Evolutionary conservation across 1,140 invertebrate genomes (phyloP).

Genomic region (Nautilus pompilius): DNA sequence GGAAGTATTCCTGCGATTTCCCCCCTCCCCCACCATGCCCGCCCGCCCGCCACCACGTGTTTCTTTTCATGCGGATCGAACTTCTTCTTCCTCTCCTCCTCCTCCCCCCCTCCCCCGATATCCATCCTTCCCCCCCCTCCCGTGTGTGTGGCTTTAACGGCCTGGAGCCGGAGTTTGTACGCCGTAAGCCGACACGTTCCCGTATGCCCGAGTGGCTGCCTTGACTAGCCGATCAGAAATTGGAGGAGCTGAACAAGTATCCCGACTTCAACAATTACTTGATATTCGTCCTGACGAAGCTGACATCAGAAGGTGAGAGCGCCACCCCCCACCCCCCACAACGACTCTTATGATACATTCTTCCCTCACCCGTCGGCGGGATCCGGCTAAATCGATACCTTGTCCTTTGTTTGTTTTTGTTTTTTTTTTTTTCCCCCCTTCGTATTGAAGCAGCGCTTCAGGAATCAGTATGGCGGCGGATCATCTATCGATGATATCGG

Average conservation of each 20-base stretch:
- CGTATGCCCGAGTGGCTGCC: too few species aligned
- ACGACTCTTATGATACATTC: too few species aligned
- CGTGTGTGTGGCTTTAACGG: background rate
- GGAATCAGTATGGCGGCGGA: too few species aligned
- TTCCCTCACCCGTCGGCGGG: too few species aligned
- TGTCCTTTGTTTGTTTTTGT: too few species aligned
- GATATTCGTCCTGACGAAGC: slow-evolving; percentile 95
- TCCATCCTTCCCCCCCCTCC: background rate
- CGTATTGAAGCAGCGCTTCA: too few species aligned
- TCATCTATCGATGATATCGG: too few species aligned
- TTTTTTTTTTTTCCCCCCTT: too few species aligned
- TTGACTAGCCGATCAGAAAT: slow-evolving; percentile 69
- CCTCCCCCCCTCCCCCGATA: background rate
- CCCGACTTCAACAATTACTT: slow-evolving; percentile 99
- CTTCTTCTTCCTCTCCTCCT: background rate
- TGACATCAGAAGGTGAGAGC: slow-evolving; percentile 76
- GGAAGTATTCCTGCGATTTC: background rate
- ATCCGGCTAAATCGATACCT: too few species aligned
- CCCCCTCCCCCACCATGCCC: background rate
- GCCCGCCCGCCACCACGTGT: background rate
- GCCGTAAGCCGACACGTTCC: too few species aligned
- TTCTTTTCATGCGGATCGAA: background rate
- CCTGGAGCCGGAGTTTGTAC: too few species aligned
- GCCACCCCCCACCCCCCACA: too few species aligned
- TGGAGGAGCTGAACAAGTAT: slow-evolving; percentile 97